Evolutionary conservation across 2,888 invertebrate genomes (phyloP), one percentile per base, ranked within the genome.

Genomic region (Leptura quadrifasciata): DNA sequence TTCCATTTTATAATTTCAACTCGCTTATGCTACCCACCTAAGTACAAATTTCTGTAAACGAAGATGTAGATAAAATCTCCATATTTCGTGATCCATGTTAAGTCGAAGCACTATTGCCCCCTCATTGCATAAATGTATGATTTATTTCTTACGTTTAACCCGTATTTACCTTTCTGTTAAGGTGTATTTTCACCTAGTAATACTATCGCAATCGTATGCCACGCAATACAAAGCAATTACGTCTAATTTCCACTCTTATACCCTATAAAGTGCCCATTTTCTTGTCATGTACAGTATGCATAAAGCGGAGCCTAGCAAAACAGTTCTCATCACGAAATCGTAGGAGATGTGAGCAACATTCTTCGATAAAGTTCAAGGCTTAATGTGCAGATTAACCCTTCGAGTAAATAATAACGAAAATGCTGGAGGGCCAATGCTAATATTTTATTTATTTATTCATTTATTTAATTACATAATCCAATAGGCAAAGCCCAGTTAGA

Each of bases 221-320:
- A 87, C 85, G 87, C 86, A 84, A 87, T 82, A 70, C 77, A 79
- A 77, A 78, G 83, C 85, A 87, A 88, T 88, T 88, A 87, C 78
- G 81, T 79, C 83, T 87, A 85, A 87, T 88, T 87, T 87, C 85
- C 85, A 86, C 84, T 82, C 80, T 83, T 85, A 82, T 82, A 83
- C 81, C 84, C 83, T 81, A 82, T 84, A 86, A 86, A 85, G 84
- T 86, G 84, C 83, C 86, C 83, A 86, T 87, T 86, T 87, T 85
- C 85, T 84, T 84, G 85, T 85, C 85, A 84, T 84, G 85, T 82
- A 81, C 65, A 64, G 55, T 67, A 39, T 69, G 70, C 75, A 68
- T 71, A 68, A 78, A 75, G 73, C 71, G 70, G 70, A 63, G 68
- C 60, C 47, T 55, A 75, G 74, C 75, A 75, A 74, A 75, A 69